These are phyloP conservation scores for Microchirus variegatus DNA, from an alignment of 2,797 vertebrate species.

Conservation along the genomic window DNA sequence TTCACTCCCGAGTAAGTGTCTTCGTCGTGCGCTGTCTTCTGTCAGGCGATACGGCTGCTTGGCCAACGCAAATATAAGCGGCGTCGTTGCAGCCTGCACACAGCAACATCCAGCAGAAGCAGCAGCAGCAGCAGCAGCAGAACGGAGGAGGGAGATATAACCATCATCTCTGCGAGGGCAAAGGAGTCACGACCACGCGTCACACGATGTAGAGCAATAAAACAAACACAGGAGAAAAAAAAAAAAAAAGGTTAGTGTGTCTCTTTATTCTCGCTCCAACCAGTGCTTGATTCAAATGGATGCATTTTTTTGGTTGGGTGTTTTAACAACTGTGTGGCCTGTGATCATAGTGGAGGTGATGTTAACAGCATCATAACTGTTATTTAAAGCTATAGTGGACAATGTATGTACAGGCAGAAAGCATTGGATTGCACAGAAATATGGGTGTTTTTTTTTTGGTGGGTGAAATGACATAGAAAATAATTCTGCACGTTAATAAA, in stretches of 20 bases:
- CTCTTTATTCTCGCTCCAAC: constrained; percentile 13
- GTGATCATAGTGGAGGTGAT: constrained; percentile 22
- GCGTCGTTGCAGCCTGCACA: constrained; percentile 74
- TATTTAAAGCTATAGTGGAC: constrained; percentile 22
- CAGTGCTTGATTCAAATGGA: background rate
- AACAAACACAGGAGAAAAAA: constrained; percentile 26
- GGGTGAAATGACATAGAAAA: constrained; percentile 32
- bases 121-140: constrained; percentile 49
- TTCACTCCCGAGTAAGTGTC: constrained; percentile 64
- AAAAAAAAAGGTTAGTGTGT: constrained; percentile 74
- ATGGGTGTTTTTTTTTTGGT: background rate
- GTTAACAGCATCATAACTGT: constrained; percentile 44
- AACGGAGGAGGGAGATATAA: constrained; percentile 75
- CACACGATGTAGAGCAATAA: constrained; percentile 76
- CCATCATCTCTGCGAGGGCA: constrained; percentile 77
- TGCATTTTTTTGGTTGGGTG: constrained; percentile 23
- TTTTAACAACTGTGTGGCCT: constrained; percentile 42
- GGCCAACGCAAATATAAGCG: constrained; percentile 69
- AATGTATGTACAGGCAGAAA: constrained; percentile 26
- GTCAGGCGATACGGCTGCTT: constrained; percentile 71
- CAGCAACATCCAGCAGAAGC: constrained; percentile 70
- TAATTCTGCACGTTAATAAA: constrained; percentile 9
- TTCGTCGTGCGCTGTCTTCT: constrained; percentile 68
- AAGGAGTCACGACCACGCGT: constrained; percentile 80
- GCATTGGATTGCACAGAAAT: constrained; percentile 4